Evolutionary conservation across 2,888 invertebrate genomes (phyloP).

Genomic region (Caenorhabditis afra): DNA sequence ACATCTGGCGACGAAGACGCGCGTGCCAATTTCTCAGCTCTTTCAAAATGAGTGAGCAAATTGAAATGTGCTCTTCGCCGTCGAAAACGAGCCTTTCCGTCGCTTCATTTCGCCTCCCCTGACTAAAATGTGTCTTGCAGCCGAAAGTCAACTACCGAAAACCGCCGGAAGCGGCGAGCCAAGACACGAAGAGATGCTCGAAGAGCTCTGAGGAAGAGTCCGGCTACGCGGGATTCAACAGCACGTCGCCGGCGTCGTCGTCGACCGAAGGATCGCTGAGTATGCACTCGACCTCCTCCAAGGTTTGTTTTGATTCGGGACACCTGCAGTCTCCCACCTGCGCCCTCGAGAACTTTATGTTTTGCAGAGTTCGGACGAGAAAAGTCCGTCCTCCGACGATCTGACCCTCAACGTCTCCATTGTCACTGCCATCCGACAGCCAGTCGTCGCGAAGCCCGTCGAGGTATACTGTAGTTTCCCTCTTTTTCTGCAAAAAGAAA

Average conservation of each 20-base stretch:
- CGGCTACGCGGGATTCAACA: constrained; percentile 71
- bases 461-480: constrained; percentile 23
- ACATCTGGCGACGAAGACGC: constrained; percentile 36
- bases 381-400: constrained; percentile 58
- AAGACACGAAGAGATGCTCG: constrained; percentile 56
- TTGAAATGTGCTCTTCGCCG: constrained; percentile 30
- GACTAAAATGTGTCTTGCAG: constrained; percentile 21
- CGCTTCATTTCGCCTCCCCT: neutral
- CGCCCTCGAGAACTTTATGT: neutral
- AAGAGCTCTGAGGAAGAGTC: constrained; percentile 72
- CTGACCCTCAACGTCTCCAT: constrained; percentile 59
- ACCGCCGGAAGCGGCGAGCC: constrained; percentile 10
- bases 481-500: constrained; percentile 8
- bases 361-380: constrained; percentile 45
- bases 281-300: constrained; percentile 66
- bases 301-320: constrained; percentile 32
- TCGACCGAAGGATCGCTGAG: constrained; percentile 67
- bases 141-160: constrained; percentile 45
- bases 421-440: constrained; percentile 46
- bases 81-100: neutral
- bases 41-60: constrained; percentile 52
- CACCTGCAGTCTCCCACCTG: constrained; percentile 10
- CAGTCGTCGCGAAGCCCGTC: constrained; percentile 20
- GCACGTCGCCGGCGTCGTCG: constrained; percentile 70
- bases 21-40: constrained; percentile 48